Percentiles rank a stretch among this genome's conserved stretches.
These are phyloP conservation scores for Oreocharis arfaki DNA, from an alignment of 2,113 vertebrate genomes.

Conservation along the genomic window DNA sequence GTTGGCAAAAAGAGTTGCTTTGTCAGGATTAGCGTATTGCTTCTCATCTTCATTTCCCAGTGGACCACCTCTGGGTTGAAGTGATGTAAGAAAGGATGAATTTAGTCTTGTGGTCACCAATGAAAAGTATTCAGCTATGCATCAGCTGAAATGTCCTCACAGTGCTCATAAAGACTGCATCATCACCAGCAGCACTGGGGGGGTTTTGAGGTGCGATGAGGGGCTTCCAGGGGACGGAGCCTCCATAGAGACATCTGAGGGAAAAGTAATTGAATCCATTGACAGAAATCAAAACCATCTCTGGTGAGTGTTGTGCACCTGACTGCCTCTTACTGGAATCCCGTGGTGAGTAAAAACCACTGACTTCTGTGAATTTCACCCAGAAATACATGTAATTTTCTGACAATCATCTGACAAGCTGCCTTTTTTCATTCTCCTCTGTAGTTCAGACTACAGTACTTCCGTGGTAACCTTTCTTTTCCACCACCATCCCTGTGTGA, in stretches of 20 bases:
- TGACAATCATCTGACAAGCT: neutral
- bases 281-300: neutral
- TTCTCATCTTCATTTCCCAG: neutral
- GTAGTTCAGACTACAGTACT: neutral
- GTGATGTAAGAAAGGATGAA: neutral
- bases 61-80: neutral
- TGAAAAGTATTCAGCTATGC: neutral
- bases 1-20: neutral
- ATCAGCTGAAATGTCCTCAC: neutral
- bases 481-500: neutral
- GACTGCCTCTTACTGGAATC: neutral
- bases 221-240: neutral
- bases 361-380: neutral
- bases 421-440: neutral
- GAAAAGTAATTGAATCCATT: neutral
- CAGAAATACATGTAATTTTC: neutral
- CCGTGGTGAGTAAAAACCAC: neutral
- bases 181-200: rapidly evolving
- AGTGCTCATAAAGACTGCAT: neutral
- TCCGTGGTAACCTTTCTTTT: neutral
- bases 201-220: neutral
- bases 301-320: neutral
- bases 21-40: neutral
- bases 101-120: neutral
- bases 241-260: neutral